Percentiles rank a stretch among this genome's conserved stretches.
Evolutionary conservation across 2,797 vertebrate genomes (phyloP).

Genomic region (Columba guinea): DNA sequence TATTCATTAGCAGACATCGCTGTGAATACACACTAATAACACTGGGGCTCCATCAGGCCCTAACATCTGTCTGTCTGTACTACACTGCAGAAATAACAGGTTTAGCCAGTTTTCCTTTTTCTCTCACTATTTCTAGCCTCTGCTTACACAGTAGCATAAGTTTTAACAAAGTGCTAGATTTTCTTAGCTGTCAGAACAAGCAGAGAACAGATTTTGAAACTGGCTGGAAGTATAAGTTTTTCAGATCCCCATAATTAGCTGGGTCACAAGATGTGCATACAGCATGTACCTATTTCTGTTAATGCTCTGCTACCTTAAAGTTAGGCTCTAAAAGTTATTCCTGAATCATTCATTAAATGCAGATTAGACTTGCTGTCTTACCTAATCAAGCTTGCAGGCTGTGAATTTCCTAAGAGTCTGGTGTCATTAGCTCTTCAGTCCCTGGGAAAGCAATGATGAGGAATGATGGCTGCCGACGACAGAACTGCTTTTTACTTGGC

Average conservation of each 20-base stretch:
- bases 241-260: background rate
- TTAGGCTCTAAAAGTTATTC: background rate
- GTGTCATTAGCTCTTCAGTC: background rate
- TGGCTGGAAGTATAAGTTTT: background rate
- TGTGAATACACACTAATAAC: background rate
- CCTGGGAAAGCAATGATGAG: background rate
- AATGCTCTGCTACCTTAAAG: background rate
- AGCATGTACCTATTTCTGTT: background rate
- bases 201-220: background rate
- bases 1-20: background rate
- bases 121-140: background rate
- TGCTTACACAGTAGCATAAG: background rate
- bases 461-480: background rate
- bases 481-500: background rate
- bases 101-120: background rate
- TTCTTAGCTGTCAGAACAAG: background rate
- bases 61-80: background rate
- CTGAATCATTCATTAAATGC: constrained; percentile 45
- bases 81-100: background rate
- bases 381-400: constrained; percentile 20
- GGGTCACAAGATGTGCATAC: background rate
- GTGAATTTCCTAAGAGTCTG: constrained; percentile 13
- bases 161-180: background rate
- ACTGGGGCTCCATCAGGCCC: background rate
- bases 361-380: constrained; percentile 45